Evolutionary conservation across 2,888 invertebrate genomes (phyloP), one percentile per base, ranked within the genome.

Genomic region (Augiades crinisus): DNA sequence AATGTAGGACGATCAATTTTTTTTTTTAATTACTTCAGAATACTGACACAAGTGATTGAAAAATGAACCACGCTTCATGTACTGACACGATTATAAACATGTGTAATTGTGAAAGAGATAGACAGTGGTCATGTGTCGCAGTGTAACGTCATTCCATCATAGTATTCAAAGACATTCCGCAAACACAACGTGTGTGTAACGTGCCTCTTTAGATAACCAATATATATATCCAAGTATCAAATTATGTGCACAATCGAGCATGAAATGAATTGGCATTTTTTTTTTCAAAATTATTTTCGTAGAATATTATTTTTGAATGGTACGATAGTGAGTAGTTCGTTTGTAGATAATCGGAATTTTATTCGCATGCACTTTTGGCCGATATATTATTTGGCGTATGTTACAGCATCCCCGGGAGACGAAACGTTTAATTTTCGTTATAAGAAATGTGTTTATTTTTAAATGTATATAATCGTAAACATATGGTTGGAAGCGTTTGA

Each of bases 261-360:
- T 55, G 55, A 8, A 5, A n/a, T 49, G 45, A 53, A 58, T 63
- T 60, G 62, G 60, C 58, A 53, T 53, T 54, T 54, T 55, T 47
- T 30, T 52, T 36, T 54, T 58, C 57, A 40, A 58, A 61, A 61
- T 59, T 57, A 10, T 52, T 27, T 33, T 56, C n/a, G 40, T 40
- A 40, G 24, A 2, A 10, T 27, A 27, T n/a, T 17, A 36, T 17
- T 2, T 21, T 24, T 37, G 37, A 21, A 37, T 37, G 37, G 12
- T 40, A 16, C 40, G 40, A n/a, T 40, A 27, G 27, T 19, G 10
- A 24, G 53, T 55, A 44, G 47, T 49, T 34, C 22, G 22, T 34
- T 44, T 38, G 43, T 55, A 55, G 50, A 46, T 19, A 19, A 33
- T 36, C 50, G 27, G 27, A 44, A 44, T 44, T 47, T 13, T 43